Conservation (phyloP, 2,113 vertebrate species). For the Sminthopsis crassicaudata region DNA sequence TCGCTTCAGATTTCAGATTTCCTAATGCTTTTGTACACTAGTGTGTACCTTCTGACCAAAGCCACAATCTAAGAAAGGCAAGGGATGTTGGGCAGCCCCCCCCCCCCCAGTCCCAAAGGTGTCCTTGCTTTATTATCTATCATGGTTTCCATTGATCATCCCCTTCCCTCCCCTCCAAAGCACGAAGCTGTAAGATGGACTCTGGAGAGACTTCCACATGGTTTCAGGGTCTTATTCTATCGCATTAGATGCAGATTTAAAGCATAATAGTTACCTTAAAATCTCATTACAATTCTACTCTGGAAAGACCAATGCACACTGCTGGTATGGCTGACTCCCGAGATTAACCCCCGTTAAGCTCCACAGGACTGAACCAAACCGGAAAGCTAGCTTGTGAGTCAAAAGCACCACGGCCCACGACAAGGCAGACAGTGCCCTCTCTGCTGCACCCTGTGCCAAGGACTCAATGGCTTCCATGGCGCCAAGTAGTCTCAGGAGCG, state of each 20-base stretch:
- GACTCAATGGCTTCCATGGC: background rate
- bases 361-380: background rate
- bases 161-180: background rate
- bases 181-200: accelerated
- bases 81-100: background rate
- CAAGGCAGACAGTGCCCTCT: background rate
- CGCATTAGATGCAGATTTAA: background rate
- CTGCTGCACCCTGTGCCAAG: background rate
- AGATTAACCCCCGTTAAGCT: too few relatives aligned
- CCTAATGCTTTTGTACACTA: background rate
- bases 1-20: background rate
- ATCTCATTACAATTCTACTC: background rate
- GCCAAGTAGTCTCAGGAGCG: background rate
- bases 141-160: background rate
- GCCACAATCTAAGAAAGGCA: background rate
- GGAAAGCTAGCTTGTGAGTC: background rate
- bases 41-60: constrained; percentile 11
- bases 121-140: background rate
- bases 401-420: background rate
- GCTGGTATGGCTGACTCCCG: background rate
- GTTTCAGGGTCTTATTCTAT: background rate
- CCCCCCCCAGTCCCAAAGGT: background rate
- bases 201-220: background rate
- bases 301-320: constrained; percentile 11
- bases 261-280: background rate